Evolutionary conservation across 2,888 invertebrate genomes (phyloP), one percentile per base, ranked within the genome.

Genomic region (Drosophila paucipuncta): DNA sequence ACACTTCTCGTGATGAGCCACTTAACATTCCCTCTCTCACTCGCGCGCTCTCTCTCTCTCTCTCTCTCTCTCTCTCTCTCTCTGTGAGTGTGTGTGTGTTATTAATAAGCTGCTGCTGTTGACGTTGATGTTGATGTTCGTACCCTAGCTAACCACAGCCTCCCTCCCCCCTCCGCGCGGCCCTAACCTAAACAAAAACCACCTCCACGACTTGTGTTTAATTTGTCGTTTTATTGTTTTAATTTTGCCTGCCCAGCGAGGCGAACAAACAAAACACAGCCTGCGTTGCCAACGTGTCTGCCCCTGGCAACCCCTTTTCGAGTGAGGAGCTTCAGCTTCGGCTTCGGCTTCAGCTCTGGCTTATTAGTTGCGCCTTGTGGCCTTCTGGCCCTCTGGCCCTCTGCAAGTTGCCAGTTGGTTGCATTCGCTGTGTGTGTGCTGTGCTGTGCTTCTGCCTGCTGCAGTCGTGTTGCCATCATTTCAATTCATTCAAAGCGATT

Each of bases 181-280:
- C 22, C 22, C 11, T 43, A 11, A 22, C 22, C 22, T 22, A 43
- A 43, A 22, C 25, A 47, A 25, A 16, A 47, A 47, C 49, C 25
- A 13, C 55, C 6, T 22, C n/a, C 33, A 31, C 58, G 55, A 49
- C 59, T 49, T 67, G 83, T 88, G 89, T 70, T 89, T 80, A 87
- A 87, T 89, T 85, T 82, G 62, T 71, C 80, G 90, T 70, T 83
- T 85, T 85, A 89, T 85, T 85, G 85, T 89, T 89, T 85, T 85
- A 86, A 84, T 73, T 89, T 82, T 73, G 73, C 70, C 73, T 78
- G 89, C 78, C 70, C 86, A 85, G 68, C 84, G 89, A 80, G 71
- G 61, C 66, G 82, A 72, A 66, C 68, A 66, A 71, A 66, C 68
- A 66, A 80, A 66, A 66, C 63, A 67, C 43, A 37, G 76, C 59